Evolutionary conservation across 2,797 vertebrate genomes (phyloP).

Genomic region (Manis javanica): DNA sequence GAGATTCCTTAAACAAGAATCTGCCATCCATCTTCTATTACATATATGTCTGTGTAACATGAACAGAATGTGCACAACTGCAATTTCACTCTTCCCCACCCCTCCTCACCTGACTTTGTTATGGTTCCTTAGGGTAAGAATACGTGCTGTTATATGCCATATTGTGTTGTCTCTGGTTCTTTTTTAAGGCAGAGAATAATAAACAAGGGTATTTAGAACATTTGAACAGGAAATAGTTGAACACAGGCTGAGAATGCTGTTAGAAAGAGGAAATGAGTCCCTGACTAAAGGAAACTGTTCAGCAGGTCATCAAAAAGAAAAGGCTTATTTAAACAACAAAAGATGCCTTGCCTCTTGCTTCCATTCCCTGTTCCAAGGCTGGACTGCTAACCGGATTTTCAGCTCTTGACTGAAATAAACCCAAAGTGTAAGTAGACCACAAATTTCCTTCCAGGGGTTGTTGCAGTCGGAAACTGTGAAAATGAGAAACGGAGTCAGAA

Average conservation of each 20-base stretch:
- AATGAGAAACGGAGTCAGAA: too few relatives aligned
- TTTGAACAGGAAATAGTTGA: slow-evolving; percentile 80
- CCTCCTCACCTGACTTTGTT: neutral
- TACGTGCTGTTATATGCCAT: neutral
- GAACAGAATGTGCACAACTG: neutral
- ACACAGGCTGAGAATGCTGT: slow-evolving; percentile 63
- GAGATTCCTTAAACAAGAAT: neutral
- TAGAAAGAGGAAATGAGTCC: slow-evolving; percentile 83
- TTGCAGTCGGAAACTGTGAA: too few relatives aligned
- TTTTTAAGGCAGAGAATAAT: slow-evolving; percentile 41
- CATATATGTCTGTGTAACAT: neutral
- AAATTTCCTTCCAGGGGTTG: neutral
- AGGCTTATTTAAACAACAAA: neutral
- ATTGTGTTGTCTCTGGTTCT: neutral
- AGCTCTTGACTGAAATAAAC: neutral
- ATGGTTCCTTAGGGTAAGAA: neutral
- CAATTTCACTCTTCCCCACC: neutral
- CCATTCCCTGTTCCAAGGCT: neutral
- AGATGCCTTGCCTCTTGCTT: neutral
- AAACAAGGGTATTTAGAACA: slow-evolving; percentile 78
- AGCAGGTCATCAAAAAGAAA: slow-evolving; percentile 55
- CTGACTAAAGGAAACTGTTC: slow-evolving; percentile 72
- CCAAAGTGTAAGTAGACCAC: neutral
- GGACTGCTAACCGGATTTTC: neutral
- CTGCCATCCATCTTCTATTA: neutral